Percentiles rank a stretch among this genome's conserved stretches.
Evolutionary conservation across 2,113 vertebrate species (phyloP).

Genomic region (Oxyura jamaicensis): DNA sequence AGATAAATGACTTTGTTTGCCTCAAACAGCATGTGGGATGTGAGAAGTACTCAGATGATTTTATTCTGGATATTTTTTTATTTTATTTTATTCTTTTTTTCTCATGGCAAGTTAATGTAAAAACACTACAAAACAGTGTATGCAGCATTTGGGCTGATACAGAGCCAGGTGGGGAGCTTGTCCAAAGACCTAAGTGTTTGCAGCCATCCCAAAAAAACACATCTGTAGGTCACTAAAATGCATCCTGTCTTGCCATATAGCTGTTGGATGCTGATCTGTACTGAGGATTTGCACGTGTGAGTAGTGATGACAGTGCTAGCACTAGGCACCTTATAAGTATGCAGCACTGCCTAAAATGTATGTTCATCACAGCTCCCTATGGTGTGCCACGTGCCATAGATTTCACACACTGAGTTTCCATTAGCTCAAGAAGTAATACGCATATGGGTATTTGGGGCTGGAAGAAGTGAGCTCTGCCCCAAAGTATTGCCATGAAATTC

Average conservation of each 20-base stretch:
- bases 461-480: background rate
- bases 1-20: slow-evolving; percentile 11
- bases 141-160: background rate
- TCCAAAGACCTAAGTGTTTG: background rate
- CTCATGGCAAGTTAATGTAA: background rate
- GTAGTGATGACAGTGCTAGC: slow-evolving; percentile 9
- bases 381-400: background rate
- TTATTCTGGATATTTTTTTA: background rate
- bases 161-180: background rate
- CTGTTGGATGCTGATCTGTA: background rate
- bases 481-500: background rate
- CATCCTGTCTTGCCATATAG: background rate
- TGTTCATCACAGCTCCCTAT: background rate
- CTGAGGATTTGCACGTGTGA: background rate
- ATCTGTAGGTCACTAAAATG: slow-evolving; percentile 16
- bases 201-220: background rate
- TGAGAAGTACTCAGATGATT: slow-evolving; percentile 2
- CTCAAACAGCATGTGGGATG: background rate
- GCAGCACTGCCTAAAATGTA: background rate
- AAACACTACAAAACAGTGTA: background rate
- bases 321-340: background rate
- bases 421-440: background rate
- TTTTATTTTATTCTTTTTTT: background rate
- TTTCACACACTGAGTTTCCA: background rate
- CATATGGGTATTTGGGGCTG: background rate